Conservation (phyloP, 2,888 invertebrate species). For the Dysmachus trigonus region DNA sequence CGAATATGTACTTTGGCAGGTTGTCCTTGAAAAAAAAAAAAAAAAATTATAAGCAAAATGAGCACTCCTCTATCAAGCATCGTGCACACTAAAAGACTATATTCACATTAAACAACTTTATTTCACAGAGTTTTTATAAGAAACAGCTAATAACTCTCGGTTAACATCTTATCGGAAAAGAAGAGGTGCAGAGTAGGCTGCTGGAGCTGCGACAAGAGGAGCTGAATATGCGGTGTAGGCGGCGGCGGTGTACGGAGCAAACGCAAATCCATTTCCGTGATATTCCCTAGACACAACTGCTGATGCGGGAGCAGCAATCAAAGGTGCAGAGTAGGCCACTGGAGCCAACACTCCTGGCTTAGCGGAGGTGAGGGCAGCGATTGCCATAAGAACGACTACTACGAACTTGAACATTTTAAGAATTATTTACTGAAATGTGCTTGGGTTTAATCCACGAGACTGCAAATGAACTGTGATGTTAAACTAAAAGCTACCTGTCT, state of each 20-base stretch:
- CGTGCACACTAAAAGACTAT: background rate
- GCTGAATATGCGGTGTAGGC: background rate
- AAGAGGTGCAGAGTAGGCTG: slow-evolving; percentile 27
- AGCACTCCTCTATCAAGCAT: background rate
- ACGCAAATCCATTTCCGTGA: slow-evolving; percentile 65
- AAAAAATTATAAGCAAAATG: too few species aligned
- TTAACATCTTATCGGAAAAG: background rate
- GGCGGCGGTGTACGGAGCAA: slow-evolving; percentile 9
- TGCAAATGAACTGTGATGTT: background rate
- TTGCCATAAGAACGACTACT: slow-evolving; percentile 54
- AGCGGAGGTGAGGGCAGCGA: slow-evolving; percentile 58
- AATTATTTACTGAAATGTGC: background rate
- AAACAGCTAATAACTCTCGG: background rate
- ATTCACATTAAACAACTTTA: background rate
- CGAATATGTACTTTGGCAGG: too few species aligned
- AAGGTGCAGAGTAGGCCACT: slow-evolving; percentile 59
- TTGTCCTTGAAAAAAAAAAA: too few species aligned
- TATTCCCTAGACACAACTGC: slow-evolving; percentile 12
- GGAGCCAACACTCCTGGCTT: slow-evolving; percentile 57
- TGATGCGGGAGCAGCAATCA: slow-evolving; percentile 63
- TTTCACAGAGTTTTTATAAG: background rate
- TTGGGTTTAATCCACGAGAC: background rate
- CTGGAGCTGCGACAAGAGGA: slow-evolving; percentile 43
- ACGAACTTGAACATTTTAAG: slow-evolving; percentile 2
- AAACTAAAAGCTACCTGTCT: background rate